These are phyloP conservation scores for Hystrix brachyura DNA, from an alignment of 2,113 vertebrate genomes.

Conservation along the genomic window DNA sequence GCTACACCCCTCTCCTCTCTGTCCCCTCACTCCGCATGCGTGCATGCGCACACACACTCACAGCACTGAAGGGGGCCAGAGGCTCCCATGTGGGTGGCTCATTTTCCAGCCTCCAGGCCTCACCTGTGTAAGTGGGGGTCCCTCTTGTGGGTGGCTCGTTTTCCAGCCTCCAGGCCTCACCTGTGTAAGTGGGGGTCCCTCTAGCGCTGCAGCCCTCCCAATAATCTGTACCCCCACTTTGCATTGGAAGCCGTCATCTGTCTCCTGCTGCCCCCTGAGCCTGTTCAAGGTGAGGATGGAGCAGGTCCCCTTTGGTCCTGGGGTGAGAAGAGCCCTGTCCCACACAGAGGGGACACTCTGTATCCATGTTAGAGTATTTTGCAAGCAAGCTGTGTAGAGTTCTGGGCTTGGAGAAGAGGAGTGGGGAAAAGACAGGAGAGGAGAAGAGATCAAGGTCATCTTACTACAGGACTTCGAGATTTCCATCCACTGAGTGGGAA, in stretches of 20 bases:
- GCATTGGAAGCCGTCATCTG: neutral
- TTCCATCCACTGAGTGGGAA: neutral
- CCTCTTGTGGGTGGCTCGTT: fast-evolving
- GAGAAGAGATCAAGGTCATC: neutral
- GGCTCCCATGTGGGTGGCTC: fast-evolving
- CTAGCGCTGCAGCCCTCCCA: fast-evolving
- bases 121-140: neutral
- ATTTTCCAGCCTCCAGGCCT: neutral
- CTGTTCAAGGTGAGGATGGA: neutral
- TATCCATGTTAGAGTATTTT: neutral
- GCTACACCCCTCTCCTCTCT: too few relatives aligned
- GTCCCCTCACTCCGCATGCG: neutral
- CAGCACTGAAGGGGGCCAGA: fast-evolving
- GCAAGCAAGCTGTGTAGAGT: neutral
- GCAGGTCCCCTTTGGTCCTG: neutral
- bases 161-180: neutral
- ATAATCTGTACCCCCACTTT: fast-evolving
- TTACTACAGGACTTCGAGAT: neutral
- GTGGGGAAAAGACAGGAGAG: neutral
- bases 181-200: neutral
- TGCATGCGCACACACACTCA: neutral
- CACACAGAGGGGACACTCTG: neutral
- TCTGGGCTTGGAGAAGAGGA: neutral
- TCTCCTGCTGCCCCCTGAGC: neutral
- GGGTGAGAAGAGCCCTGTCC: neutral